phyloP scores from a whole-genome alignment of 2,888 invertebrate species.

The Caenorhabditis afra region DNA sequence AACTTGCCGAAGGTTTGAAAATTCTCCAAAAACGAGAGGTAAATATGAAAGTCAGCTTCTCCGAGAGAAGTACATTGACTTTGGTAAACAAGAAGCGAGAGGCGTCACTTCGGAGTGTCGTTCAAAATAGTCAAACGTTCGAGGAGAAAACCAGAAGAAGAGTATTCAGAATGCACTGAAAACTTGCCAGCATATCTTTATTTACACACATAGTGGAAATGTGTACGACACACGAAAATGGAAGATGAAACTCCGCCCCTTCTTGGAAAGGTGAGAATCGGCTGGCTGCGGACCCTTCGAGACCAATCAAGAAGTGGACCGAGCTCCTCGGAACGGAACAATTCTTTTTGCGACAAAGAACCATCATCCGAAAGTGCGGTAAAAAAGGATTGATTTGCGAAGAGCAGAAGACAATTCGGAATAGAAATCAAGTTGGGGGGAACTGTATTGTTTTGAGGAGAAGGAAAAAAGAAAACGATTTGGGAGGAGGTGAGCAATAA shows the following conservation, averaged over 20 bases:
- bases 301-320: constrained; percentile 35
- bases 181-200: constrained; percentile 18
- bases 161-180: no score
- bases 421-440: neutral
- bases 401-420: neutral
- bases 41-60: constrained; percentile 10
- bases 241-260: constrained; percentile 7
- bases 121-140: neutral
- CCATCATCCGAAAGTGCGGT: neutral
- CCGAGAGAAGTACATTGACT: constrained; percentile 16
- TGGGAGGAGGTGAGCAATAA: constrained; percentile 34
- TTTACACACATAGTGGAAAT: constrained; percentile 19
- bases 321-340: constrained; percentile 15
- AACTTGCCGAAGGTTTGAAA: neutral
- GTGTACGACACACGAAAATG: constrained; percentile 20
- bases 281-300: constrained; percentile 25
- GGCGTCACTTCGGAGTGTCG: constrained; percentile 29
- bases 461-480: neutral
- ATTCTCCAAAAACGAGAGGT: neutral
- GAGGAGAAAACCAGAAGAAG: no score
- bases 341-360: constrained; percentile 59
- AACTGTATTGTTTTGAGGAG: neutral
- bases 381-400: neutral
- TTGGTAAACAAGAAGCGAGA: constrained; percentile 11
- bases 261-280: constrained; percentile 26